Conservation (phyloP, 2,797 vertebrate genomes). For the Microhierax caerulescens region DNA sequence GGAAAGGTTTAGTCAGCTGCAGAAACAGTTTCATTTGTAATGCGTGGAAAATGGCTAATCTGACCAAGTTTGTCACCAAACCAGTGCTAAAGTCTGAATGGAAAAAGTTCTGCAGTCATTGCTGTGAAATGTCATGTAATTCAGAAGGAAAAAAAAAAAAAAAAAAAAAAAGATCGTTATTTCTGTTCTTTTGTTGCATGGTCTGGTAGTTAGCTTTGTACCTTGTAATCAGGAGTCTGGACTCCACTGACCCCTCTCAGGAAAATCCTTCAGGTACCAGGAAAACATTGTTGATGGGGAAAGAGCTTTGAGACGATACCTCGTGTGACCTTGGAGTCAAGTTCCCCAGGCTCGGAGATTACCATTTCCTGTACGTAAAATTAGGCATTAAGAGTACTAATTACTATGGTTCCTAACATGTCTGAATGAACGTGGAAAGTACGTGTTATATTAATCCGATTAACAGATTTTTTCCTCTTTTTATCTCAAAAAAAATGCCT, state of each 20-base stretch:
- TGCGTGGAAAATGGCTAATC: conserved; percentile 42
- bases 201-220: not conserved
- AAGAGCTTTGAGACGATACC: not conserved
- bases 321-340: not conserved
- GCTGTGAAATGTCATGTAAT: conserved; percentile 51
- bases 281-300: not conserved
- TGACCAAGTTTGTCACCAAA: conserved; percentile 62
- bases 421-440: not conserved
- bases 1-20: conserved; percentile 50
- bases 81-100: conserved; percentile 42
- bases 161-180: not conserved
- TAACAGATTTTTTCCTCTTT: not conserved
- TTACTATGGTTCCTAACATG: not conserved
- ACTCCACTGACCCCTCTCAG: not conserved
- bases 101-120: conserved; percentile 49
- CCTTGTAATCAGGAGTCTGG: not conserved
- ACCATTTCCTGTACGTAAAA: not conserved
- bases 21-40: conserved; percentile 33
- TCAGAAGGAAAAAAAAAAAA: not conserved
- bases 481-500: not conserved
- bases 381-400: not conserved
- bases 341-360: not conserved
- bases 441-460: not conserved
- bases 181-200: not conserved
- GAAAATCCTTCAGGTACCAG: conserved; percentile 9